Conservation (phyloP, 2,888 invertebrate genomes). For the Eilema depressum region DNA sequence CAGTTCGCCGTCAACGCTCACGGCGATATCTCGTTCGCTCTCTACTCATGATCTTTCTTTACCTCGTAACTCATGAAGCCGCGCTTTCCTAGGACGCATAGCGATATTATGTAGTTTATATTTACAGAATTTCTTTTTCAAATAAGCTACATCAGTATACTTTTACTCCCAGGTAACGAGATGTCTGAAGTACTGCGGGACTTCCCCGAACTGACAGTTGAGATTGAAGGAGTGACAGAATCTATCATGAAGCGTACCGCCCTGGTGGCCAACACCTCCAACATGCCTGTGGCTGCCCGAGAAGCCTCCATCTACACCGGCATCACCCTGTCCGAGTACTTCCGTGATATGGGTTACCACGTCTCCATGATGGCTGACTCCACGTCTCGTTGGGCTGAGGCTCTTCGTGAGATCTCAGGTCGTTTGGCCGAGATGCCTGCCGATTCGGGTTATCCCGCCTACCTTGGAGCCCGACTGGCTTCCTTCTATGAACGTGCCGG, state of each 20-base stretch:
- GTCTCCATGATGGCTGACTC: conserved; percentile 99
- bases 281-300: conserved; percentile 99
- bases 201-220: conserved; percentile 99
- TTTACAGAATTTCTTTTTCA: not conserved
- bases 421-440: conserved; percentile 99
- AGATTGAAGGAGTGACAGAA: conserved; percentile 98
- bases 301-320: conserved; percentile 99
- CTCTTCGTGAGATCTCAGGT: conserved; percentile 99
- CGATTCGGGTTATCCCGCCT: conserved; percentile 99
- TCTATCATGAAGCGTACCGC: conserved; percentile 99
- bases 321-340: conserved; percentile 99
- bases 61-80: no score
- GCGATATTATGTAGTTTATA: no score
- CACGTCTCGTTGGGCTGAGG: conserved; percentile 99
- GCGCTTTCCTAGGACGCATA: no score
- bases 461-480: conserved; percentile 98
- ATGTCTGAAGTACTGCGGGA: conserved; percentile 99
- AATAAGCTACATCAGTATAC: not conserved
- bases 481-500: conserved; percentile 99
- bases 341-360: conserved; percentile 99
- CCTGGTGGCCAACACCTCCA: conserved; percentile 99
- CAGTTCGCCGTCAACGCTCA: no score
- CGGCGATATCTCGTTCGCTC: no score
- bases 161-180: conserved; percentile 91
- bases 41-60: no score